Base-by-base conservation (phyloP, 2,113 vertebrate genomes). In the Nymphicus hollandicus region DNA sequence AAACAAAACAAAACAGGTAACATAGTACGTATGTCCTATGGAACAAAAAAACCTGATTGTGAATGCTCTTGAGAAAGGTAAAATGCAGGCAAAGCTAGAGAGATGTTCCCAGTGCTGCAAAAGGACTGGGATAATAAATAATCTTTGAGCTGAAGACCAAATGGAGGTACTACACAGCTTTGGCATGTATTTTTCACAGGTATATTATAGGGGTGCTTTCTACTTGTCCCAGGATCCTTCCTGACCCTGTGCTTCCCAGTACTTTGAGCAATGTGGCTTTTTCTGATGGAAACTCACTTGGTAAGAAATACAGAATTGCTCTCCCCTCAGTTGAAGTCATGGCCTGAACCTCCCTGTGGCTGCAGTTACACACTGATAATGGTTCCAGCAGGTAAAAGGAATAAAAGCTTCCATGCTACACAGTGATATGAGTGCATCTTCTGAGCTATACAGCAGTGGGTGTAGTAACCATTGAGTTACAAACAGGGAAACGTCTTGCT, bases 1-100 rank as follows among this genome's bases (percentile, higher is more conserved):
- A 37, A 17, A 0, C 55, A 58, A 56, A 58, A 3, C 56, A 35
- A 16, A 5, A 0, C 22, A 47, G 33, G 6, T 52, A 76, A 65
- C 5, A 8, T 4, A 61, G 8, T 16, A 16, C 4, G 1, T 17
- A 9, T 0, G 1, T 33, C 10, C 16, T 50, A 11, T 2, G 3
- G 27, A 47, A 15, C 17, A 31, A 85, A 41, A 77, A 85, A 41
- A 35, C 9, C 4, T 53, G 24, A 12, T 46, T 85, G 13, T 53
- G 23, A 7, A 10, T 58, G 19, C 17, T 78, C 19, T 29, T 0
- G 1, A 46, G n/a, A 58, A 70, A 84, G 14, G 28, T 56, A 56
- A 81, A 73, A 81, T 70, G 29, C 24, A 81, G 53, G 15, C 49
- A 81, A 43, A 91, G 18, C 44, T 83, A 23, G 8, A 53, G 49